Evolutionary conservation across 2,797 vertebrate species (phyloP).

Genomic region (Esox masquinongy): DNA sequence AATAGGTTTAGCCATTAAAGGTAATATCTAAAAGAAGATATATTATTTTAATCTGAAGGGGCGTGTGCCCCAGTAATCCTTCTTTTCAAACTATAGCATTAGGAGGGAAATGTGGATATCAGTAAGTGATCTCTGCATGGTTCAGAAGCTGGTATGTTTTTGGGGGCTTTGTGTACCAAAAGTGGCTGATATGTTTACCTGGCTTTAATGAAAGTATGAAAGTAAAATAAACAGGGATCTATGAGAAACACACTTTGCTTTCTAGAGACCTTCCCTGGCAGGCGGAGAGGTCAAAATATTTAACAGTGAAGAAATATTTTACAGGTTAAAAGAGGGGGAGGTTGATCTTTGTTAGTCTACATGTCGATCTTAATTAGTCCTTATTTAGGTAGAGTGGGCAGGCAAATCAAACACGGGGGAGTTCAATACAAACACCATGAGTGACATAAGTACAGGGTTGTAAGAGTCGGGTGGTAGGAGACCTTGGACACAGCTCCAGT

Average conservation of each 20-base stretch:
- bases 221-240: constrained; percentile 70
- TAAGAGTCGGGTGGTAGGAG: neutral
- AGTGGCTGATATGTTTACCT: constrained; percentile 61
- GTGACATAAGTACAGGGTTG: constrained; percentile 2
- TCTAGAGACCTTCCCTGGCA: constrained; percentile 66
- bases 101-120: constrained; percentile 29
- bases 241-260: constrained; percentile 74
- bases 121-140: constrained; percentile 1
- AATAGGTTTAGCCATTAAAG: too few species aligned
- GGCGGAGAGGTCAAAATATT: constrained; percentile 56
- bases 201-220: constrained; percentile 62
- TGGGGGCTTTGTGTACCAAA: constrained; percentile 40
- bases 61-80: too few species aligned
- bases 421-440: constrained; percentile 1
- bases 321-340: constrained; percentile 29
- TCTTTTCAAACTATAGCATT: constrained; percentile 19
- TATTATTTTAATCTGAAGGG: too few species aligned
- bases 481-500: neutral
- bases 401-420: constrained; percentile 26
- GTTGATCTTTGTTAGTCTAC: constrained; percentile 42
- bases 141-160: constrained; percentile 40
- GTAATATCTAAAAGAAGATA: too few species aligned
- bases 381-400: constrained; percentile 19
- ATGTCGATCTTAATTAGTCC: constrained; percentile 54
- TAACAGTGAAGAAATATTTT: constrained; percentile 18